Base-by-base conservation (phyloP, 1,140 invertebrate species). In the Pristionchus pacificus region DNA sequence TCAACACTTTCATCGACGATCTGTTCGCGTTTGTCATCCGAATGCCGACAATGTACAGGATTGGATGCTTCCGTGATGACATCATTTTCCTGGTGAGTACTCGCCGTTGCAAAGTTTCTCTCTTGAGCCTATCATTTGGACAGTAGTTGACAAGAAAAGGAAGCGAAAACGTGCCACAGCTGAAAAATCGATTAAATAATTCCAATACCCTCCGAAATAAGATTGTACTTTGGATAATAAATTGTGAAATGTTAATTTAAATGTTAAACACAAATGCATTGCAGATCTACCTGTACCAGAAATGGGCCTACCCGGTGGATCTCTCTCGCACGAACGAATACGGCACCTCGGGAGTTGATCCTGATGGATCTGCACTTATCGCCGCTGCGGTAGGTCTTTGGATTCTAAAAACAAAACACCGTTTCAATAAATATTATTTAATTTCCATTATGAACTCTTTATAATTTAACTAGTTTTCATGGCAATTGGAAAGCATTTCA, bases 1-100 rank as follows among this genome's bases (percentile, higher is more conserved):
- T 98, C n/a, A 98, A 98, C 84, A 98, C 96, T 1, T 98, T 98
- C 83, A 98, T 98, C 81, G 96, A 98, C 87, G 96, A 98, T 86
- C 94, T 98, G 77, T 98, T 98, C 88, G 96, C 96, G 70, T 98
- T 98, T 88, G 93, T 98, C 68, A 98, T 98, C 74, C 96, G 96
- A 87, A 98, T 98, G 95, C 96, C 96, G 49, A 97, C 92, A 0
- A 91, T 98, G 88, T 98, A 98, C 83, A 81, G 89, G 63, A 84
- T 89, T 63, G 95, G 95, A 19, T 98, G 95, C 86, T 95, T 98
- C 85, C 89, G 95, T 84, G 76, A 77, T 61, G 76, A 77, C 33
- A 77, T 77, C 55, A 77, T 77, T 31, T 77, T 77, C 74, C 29
- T 77, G 74, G 71, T 77, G 19, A 19, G 71, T n/a, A n/a, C n/a